Evolutionary conservation across 2,113 vertebrate genomes (phyloP), one percentile per base, ranked within the genome.

Genomic region (Saccopteryx bilineata): DNA sequence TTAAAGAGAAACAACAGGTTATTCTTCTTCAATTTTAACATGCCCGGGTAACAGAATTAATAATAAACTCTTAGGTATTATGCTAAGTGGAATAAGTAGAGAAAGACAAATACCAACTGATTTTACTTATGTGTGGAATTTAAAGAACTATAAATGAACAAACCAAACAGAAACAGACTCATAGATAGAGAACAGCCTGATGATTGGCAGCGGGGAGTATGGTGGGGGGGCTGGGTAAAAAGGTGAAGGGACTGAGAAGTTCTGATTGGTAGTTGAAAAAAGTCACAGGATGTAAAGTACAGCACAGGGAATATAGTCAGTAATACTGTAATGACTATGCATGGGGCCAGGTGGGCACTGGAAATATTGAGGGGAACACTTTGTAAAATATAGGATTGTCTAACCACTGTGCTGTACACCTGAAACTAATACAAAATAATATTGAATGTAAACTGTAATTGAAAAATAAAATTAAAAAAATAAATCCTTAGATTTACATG

Each of bases 11-110:
- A 33, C 2, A n/a, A 85, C 18, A 83, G 31, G 12, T 84, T 71
- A 61, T 56, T 24, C 76, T 91, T 88, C 91, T 19, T 60, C 54
- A 79, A n/a, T 86, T 93, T 95, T 96, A 86, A 93, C 21, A 89
- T 87, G 54, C 75, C 46, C 15, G 74, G 18, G n/a, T 81, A 94
- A 93, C 4, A 74, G 24, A 95, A 75, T 90, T 96, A 80, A 75
- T 82, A 79, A 92, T 66, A 71, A 91, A 82, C 19, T 10, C 54
- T 90, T 54, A 39, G 46, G 76, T 65, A n/a, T 76, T 54, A 76
- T 54, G 74, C 26, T 76, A 76, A 76, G 28, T n/a, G 75, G 56
- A 78, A 56, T 78, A 78, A 76, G 50, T 56, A 56, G 52, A 78
- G 28, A 78, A 78, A 21, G 52, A 78, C 52, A 56, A 78, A 56